Conservation (phyloP, 2,113 vertebrate species). For the Numida meleagris region DNA sequence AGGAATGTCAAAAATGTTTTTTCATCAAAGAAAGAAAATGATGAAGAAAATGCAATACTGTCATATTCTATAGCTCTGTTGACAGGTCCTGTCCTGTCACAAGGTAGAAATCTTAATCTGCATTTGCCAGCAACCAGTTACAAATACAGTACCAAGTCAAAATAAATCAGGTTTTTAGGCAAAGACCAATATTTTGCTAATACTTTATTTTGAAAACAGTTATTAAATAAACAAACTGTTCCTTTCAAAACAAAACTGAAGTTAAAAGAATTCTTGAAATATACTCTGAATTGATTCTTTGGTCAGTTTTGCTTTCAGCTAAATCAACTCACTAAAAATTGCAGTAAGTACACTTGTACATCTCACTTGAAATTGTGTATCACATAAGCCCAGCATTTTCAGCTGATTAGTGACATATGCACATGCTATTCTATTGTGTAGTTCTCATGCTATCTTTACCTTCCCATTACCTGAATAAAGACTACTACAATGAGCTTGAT, state of each 20-base stretch:
- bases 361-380: not conserved
- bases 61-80: not conserved
- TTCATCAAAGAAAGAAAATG: not conserved
- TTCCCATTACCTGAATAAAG: not conserved
- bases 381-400: not conserved
- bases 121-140: not conserved
- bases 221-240: not conserved
- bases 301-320: not conserved
- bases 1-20: not conserved
- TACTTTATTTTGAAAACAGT: not conserved
- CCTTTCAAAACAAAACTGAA: not conserved
- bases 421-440: not conserved
- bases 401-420: not conserved
- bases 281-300: not conserved
- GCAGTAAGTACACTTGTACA: not conserved
- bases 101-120: not conserved
- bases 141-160: not conserved
- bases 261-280: not conserved
- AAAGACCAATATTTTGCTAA: not conserved
- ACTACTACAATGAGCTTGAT: not conserved
- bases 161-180: not conserved
- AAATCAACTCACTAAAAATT: not conserved
- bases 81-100: not conserved
- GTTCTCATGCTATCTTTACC: not conserved
- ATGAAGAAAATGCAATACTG: not conserved